These are phyloP conservation scores for Portevinia maculata DNA, from an alignment of 2,888 invertebrate species.

Conservation along the genomic window DNA sequence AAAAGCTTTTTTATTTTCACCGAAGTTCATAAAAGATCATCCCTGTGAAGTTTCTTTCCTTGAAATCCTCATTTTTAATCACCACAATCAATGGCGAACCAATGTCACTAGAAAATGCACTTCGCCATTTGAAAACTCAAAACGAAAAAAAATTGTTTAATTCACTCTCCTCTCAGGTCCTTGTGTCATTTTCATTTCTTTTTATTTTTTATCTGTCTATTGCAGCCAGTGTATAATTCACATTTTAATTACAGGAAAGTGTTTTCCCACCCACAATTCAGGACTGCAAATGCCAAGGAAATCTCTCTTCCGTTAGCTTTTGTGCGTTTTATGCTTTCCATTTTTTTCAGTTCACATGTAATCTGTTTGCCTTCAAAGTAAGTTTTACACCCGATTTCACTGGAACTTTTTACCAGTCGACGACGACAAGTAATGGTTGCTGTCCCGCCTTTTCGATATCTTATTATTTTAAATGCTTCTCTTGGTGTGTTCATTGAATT, in stretches of 20 bases:
- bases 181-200: constrained; percentile 2
- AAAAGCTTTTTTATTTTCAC: too few relatives aligned
- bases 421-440: constrained; percentile 16
- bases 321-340: constrained; percentile 26
- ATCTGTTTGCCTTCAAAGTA: constrained; percentile 29
- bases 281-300: constrained; percentile 51
- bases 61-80: too few relatives aligned
- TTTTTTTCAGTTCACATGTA: neutral
- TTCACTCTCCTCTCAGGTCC: constrained; percentile 14
- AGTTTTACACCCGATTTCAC: constrained; percentile 63
- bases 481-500: constrained; percentile 68
- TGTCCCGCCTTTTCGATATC: constrained; percentile 26
- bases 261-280: constrained; percentile 14
- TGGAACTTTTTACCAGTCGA: constrained; percentile 18
- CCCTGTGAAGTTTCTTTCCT: too few relatives aligned
- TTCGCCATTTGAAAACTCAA: too few relatives aligned
- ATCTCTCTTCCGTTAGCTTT: constrained; percentile 27
- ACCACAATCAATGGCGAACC: too few relatives aligned
- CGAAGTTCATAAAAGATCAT: too few relatives aligned
- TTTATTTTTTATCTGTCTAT: constrained; percentile 62
- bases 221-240: constrained; percentile 49
- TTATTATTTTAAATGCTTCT: constrained; percentile 59
- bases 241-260: constrained; percentile 68
- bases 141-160: constrained; percentile 41
- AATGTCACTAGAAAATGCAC: too few relatives aligned